A percentile compares a stretch with the other conserved stretches of the same genome.
phyloP scores from a whole-genome alignment of 2,113 vertebrate genomes.

The Catagonus wagneri region DNA sequence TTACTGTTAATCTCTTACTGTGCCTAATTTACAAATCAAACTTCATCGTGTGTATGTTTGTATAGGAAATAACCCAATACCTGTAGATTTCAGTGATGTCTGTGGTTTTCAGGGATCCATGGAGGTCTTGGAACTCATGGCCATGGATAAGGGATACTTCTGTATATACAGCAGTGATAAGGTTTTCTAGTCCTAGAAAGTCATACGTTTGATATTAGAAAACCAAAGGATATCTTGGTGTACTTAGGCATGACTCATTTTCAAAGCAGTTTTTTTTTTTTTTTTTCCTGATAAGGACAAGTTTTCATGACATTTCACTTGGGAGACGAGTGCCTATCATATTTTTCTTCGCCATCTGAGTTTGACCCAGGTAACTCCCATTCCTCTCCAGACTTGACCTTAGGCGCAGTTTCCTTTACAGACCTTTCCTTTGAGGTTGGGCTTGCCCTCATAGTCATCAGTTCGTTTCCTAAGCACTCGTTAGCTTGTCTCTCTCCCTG shows the following conservation, averaged over 20 bases:
- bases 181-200: slow-evolving; percentile 29
- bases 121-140: not conserved
- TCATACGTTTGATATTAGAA: slow-evolving; percentile 4
- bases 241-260: slow-evolving; percentile 32
- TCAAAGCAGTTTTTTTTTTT: slow-evolving; percentile 1
- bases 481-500: not conserved
- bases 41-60: not conserved
- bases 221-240: not conserved
- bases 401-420: not conserved
- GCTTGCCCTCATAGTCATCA: not conserved
- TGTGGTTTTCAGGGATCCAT: not conserved
- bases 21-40: not conserved
- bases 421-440: not conserved
- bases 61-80: not conserved
- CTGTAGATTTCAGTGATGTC: not conserved
- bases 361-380: not conserved
- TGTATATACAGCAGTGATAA: not conserved
- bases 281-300: not conserved
- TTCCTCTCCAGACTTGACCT: not conserved
- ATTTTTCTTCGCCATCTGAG: not conserved
- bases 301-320: slow-evolving; percentile 7
- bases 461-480: not conserved
- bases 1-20: not conserved
- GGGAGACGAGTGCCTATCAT: not conserved
- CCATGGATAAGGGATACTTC: not conserved